Base-by-base conservation (phyloP, 2,113 vertebrate genomes). In the Caranx melampygus region DNA sequence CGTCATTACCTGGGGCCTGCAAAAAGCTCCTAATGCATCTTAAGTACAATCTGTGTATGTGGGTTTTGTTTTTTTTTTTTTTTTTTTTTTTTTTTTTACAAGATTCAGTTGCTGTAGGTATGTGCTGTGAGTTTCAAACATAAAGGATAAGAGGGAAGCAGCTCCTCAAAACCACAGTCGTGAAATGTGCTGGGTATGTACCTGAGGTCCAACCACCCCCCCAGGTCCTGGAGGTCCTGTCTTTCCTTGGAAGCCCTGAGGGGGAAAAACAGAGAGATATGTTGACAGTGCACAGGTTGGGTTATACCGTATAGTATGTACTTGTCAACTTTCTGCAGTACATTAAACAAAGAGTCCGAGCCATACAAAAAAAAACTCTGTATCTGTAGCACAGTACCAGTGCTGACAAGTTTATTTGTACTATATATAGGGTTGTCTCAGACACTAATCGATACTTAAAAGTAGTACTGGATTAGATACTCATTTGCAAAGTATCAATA, bases 181-280 rank as follows among this genome's bases (percentile, higher is more conserved):
- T 64, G 57, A 33, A 47, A 13, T 63, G 57, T 15, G 9, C 2
- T 69, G 20, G 10, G 21, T 12, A 73, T 72, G 12, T 95, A 99
- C 98, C 96, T 99, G 98, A 57, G 98, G 98, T 75, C 98, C 98
- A 77, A 99, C 97, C 42, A 99, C 98, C 12, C 98, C 98, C 33
- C 97, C 98, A 70, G 98, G 98, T 21, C 98, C 98, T 18, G 98
- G 98, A 44, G 98, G 98, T 75, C 98, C 98, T 0, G 98, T 99
- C 91, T 99, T 99, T 74, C 98, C 98, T 97, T 99, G 97, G 93
- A 99, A 99, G 71, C 98, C 98, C 98, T 99, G 87, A 74, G 42
- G 81, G 85, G 18, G 83, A 88, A 94, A 60, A 33, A 26, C 26
- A 26, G 35, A 88, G 51, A 84, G 51, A 66, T 9, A 45, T 26